phyloP scores from a whole-genome alignment of 2,113 vertebrate species.

The Pterocles orientalis region DNA sequence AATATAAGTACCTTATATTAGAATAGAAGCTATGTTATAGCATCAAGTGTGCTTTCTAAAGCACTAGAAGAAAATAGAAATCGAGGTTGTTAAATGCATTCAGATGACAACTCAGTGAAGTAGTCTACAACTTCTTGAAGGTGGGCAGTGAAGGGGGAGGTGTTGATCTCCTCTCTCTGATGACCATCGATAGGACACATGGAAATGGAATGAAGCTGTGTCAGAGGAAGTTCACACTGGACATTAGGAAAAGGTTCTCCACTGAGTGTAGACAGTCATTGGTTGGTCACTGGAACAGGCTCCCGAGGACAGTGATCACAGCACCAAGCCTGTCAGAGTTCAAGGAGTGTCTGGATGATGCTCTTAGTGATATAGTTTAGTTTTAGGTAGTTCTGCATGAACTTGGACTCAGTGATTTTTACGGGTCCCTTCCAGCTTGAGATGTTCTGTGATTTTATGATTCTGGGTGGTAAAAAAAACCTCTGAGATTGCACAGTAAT shows the following conservation, averaged over 20 bases:
- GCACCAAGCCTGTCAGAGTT: no score
- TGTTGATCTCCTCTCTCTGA: background rate
- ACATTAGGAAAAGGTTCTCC: no score
- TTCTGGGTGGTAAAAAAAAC: background rate
- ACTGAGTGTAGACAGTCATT: no score
- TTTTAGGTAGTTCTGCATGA: no score
- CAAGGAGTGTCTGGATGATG: no score
- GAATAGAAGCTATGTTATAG: background rate
- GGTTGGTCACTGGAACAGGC: no score
- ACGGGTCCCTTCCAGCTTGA: background rate
- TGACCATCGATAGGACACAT: background rate
- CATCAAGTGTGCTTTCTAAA: background rate
- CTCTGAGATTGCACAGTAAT: background rate
- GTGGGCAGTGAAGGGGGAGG: rapidly evolving
- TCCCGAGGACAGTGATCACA: no score
- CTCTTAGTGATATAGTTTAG: no score
- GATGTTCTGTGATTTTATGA: background rate
- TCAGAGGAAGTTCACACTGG: no score
- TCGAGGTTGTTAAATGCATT: background rate
- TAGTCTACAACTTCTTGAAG: background rate
- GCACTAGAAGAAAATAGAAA: background rate
- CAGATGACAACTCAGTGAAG: background rate
- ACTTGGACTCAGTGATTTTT: background rate
- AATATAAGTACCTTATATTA: background rate
- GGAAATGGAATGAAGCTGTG: no score